Base-by-base conservation (phyloP, 1,140 invertebrate genomes). In the Reticulitermes speratus region DNA sequence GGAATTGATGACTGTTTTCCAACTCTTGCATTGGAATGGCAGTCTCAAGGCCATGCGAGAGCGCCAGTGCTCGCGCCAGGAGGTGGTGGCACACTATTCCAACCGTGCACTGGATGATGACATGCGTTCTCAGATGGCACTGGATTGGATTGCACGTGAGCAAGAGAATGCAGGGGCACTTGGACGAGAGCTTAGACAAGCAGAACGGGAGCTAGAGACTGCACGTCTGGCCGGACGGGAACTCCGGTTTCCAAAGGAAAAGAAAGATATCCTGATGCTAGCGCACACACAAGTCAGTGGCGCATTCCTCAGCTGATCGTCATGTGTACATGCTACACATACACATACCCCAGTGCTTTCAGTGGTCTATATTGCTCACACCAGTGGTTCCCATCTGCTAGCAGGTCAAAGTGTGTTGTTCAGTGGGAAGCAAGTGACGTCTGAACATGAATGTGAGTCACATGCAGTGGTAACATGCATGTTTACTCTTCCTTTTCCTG, bases 1-100 rank as follows among this genome's bases (percentile, higher is more conserved):
- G 91, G 97, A 98, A 91, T 92, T 99, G 87, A 98, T 98, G 97
- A 99, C 97, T 2, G 97, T 98, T 8, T 98, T 99, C 91, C 97
- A 98, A 91, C 92, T 99, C 82, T 92, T 99, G 3, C 97, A 98
- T 91, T 99, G 98, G 98, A 98, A 98, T 90, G 98, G 98, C 2
- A 98, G 97, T 86, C 91, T 99, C 87, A 97, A 98, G 90, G 97
- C 95, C 89, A 94, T 98, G 97, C 93, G 97, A 11, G 97, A 98
- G 90, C 93, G 97, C 14, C 97, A 98, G 89, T 99, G 98, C 90
- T 98, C 97, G n/a, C 93, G 97, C 87, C 96, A 97, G 89, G 97
- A 98, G 91, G 97, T 99, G 2, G 96, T 98, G n/a, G 97, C 97
- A 25, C 97, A 98, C 90, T 98, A 98, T 90, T 98, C 96, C 32